Conservation (phyloP, 2,113 vertebrate genomes). For the Siniperca chuatsi region DNA sequence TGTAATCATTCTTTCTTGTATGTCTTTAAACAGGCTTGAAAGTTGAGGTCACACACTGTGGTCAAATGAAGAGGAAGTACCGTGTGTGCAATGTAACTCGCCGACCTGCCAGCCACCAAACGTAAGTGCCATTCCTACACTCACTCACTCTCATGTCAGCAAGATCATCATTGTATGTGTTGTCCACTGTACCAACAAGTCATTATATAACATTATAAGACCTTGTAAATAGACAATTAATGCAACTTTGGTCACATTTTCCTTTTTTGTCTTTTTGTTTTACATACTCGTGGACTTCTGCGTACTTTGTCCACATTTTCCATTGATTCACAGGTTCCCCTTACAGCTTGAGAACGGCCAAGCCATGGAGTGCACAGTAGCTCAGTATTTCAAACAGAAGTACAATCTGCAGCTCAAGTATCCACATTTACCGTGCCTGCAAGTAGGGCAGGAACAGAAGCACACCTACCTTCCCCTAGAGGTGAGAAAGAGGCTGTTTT, state of each 20-base stretch:
- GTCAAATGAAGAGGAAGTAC: slow-evolving; percentile 99
- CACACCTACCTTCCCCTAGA: slow-evolving; percentile 98
- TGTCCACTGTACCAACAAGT: neutral
- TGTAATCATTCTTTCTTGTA: slow-evolving; percentile 9
- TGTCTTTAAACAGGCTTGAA: slow-evolving; percentile 89
- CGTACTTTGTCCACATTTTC: neutral
- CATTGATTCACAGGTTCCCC: slow-evolving; percentile 88
- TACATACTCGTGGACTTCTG: neutral
- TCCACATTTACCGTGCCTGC: slow-evolving; percentile 96
- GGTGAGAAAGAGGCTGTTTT: slow-evolving; percentile 81
- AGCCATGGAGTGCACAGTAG: slow-evolving; percentile 99
- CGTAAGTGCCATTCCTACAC: slow-evolving; percentile 82
- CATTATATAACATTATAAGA: too few species aligned
- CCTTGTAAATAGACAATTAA: neutral
- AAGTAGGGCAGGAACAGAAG: slow-evolving; percentile 99
- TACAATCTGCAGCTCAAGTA: slow-evolving; percentile 98
- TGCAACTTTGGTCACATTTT: neutral
- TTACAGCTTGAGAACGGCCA: slow-evolving; percentile 98
- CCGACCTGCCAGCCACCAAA: slow-evolving; percentile 97
- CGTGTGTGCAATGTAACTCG: slow-evolving; percentile 98
- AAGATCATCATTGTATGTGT: neutral
- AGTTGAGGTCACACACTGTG: slow-evolving; percentile 98
- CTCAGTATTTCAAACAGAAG: slow-evolving; percentile 99
- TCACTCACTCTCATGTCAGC: neutral
- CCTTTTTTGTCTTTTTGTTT: neutral